phyloP scores from a whole-genome alignment of 2,797 vertebrate genomes.

The Sarcoramphus papa region DNA sequence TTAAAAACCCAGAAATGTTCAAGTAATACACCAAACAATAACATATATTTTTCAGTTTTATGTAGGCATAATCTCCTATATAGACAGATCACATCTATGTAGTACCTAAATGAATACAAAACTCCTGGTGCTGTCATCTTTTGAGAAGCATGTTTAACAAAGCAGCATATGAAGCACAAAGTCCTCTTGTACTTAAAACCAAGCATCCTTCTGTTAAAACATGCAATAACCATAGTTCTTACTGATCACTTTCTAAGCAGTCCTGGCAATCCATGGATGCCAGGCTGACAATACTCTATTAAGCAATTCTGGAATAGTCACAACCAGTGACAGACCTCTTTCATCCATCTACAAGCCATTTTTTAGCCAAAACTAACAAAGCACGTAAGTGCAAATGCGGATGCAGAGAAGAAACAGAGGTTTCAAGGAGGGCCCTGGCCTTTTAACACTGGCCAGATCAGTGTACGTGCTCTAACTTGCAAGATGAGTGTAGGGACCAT shows the following conservation, averaged over 20 bases:
- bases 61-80: not conserved
- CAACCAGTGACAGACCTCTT: not conserved
- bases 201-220: not conserved
- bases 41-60: not conserved
- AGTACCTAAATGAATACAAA: not conserved
- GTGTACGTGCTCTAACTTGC: rapidly evolving
- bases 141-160: not conserved
- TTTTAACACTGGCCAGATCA: not conserved
- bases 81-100: not conserved
- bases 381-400: not conserved
- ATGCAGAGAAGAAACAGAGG: not conserved
- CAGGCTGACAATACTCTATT: not conserved
- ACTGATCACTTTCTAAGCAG: not conserved
- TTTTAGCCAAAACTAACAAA: not conserved
- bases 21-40: not conserved
- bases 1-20: not conserved
- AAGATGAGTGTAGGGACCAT: not conserved
- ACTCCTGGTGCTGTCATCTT: not conserved
- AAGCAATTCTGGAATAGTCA: not conserved
- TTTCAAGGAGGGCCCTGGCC: not conserved
- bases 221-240: not conserved
- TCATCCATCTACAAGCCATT: not conserved
- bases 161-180: not conserved
- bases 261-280: not conserved
- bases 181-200: not conserved